Base-by-base conservation (phyloP, 2,113 vertebrate genomes). In the Podiceps cristatus region DNA sequence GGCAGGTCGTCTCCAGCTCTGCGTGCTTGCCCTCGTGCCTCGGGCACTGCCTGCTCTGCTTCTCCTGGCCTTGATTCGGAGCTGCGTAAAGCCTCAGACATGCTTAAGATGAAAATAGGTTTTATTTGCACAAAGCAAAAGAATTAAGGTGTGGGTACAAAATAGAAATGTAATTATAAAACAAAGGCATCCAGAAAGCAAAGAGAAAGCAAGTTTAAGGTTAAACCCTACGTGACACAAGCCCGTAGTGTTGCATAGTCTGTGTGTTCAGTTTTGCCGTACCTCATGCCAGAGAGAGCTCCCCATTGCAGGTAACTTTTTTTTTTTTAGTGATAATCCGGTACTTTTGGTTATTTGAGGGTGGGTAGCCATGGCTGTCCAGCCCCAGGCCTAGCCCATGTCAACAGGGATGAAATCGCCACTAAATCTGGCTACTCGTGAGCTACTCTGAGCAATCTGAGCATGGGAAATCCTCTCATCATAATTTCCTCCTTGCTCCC, bases 31-130 rank as follows among this genome's bases (percentile, higher is more conserved):
- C 71, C 27, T 29, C 1, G 1, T 75, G 75, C 85, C 85, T 87
- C 0, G 0, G 60, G 91, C 44, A 7, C 50, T 72, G 44, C 25
- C 20, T 56, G 68, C 80, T 74, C 77, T 18, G 60, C 69, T 69
- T 74, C 85, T 87, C 56, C 68, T 35, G 37, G 37, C 37, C 37
- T 85, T 78, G 86, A 78, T 86, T 59, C 72, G 71, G 52, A 88
- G 79, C 82, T 63, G 42, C 0, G 5, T 42, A 52, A 71, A 93
- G 73, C 73, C 29, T 33, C 0, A 1, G 50, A 58, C 0, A 0
- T n/a, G 60, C 82, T 88, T 35, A 33, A 83, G 55, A 76, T 28
- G 47, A 68, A 56, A 75, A 49, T 0, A 1, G 18, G 25, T 60
- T 88, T 77, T 66, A 15, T 72, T 63, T n/a, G 24, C 42, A 7